These are phyloP conservation scores for Melanostigma gelatinosum DNA, from an alignment of 2,113 vertebrate species.

Conservation along the genomic window DNA sequence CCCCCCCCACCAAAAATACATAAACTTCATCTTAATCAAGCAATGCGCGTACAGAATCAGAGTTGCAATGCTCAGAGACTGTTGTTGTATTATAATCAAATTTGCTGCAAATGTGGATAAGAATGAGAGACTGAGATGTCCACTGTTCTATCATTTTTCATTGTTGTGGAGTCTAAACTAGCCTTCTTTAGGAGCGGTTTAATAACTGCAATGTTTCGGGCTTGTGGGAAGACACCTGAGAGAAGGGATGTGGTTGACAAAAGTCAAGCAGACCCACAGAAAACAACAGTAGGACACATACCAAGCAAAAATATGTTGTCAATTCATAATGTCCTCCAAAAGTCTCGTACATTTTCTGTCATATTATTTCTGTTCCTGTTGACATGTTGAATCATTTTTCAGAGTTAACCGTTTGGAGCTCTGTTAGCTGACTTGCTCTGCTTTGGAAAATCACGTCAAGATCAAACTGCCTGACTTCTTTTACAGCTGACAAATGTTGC, in stretches of 20 bases:
- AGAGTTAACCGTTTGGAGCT: neutral
- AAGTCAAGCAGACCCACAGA: neutral
- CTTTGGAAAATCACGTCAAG: neutral
- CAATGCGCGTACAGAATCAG: slow-evolving; percentile 12
- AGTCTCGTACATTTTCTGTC: neutral
- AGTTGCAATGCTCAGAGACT: slow-evolving; percentile 8
- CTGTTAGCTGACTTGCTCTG: neutral
- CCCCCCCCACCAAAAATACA: slow-evolving; percentile 35
- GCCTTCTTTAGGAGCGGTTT: too few species aligned
- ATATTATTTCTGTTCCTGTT: neutral
- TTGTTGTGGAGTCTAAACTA: too few species aligned
- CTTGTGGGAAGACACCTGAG: too few species aligned
- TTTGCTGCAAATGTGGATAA: slow-evolving; percentile 30
- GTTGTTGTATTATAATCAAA: slow-evolving; percentile 32
- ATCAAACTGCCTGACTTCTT: neutral
- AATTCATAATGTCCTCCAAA: neutral
- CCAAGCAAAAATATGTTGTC: neutral
- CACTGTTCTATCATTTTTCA: neutral
- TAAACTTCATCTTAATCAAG: slow-evolving; percentile 32
- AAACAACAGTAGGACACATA: neutral
- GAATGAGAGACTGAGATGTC: slow-evolving; percentile 1
- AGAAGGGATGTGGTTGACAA: too few species aligned
- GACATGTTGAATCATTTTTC: neutral
- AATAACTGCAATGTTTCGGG: too few species aligned
- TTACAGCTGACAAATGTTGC: slow-evolving; percentile 1